phyloP scores from a whole-genome alignment of 1,140 invertebrate species.

The Eueides isabella region DNA sequence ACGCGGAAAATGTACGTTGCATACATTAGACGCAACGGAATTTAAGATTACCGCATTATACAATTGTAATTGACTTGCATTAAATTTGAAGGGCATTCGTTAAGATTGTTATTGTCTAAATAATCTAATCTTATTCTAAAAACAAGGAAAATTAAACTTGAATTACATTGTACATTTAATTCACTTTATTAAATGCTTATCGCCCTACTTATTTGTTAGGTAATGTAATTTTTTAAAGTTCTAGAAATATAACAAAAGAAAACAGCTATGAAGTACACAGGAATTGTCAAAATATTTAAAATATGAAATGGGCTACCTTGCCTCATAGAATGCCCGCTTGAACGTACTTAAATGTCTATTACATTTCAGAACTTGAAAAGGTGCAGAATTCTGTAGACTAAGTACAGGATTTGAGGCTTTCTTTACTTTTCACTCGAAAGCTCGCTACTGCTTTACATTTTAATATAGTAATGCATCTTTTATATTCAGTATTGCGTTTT shows the following conservation, averaged over 20 bases:
- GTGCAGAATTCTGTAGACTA: conserved; percentile 1
- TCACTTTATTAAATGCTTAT: neutral
- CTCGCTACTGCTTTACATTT: neutral
- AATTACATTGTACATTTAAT: neutral
- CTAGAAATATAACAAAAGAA: conserved; percentile 27
- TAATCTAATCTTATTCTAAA: neutral
- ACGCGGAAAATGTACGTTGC: conserved; percentile 53
- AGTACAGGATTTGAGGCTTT: neutral
- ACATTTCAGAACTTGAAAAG: conserved; percentile 25
- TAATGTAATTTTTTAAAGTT: conserved; percentile 15
- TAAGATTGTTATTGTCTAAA: neutral
- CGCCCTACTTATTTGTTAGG: neutral
- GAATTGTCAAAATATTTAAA: conserved; percentile 31
- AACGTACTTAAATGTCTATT: neutral
- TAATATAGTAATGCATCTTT: neutral
- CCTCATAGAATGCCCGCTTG: conserved; percentile 18
- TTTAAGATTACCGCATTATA: conserved; percentile 46
- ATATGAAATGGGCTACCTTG: conserved; percentile 25
- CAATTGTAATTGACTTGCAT: conserved; percentile 10
- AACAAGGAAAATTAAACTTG: neutral
- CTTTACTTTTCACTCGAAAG: neutral
- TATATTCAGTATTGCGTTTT: neutral
- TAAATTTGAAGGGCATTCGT: conserved; percentile 2
- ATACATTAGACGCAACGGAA: conserved; percentile 36
- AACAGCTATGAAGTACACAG: conserved; percentile 18